Conservation (phyloP, 2,113 vertebrate species). For the Pseudorectes ferrugineus region DNA sequence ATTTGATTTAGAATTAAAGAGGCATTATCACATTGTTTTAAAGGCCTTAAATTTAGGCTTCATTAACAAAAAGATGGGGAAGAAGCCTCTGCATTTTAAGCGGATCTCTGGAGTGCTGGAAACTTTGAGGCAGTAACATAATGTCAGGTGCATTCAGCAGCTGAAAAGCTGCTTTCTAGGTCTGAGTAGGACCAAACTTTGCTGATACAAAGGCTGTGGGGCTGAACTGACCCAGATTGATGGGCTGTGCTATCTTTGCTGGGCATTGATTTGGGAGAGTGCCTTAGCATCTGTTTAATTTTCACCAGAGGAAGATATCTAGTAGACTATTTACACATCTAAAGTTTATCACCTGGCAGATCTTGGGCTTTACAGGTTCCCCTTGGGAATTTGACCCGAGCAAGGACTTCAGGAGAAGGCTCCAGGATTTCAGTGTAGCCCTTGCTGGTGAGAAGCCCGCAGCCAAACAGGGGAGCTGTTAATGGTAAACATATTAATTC, state of each 20-base stretch:
- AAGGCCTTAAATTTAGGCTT: slow-evolving; percentile 23
- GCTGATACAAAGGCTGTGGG: not conserved
- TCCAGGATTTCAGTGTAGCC: not conserved
- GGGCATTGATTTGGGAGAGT: not conserved
- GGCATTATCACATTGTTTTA: slow-evolving; percentile 15
- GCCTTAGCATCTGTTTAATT: slow-evolving; percentile 20
- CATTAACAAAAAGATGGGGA: not conserved
- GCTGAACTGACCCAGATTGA: not conserved
- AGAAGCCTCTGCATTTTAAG: not conserved
- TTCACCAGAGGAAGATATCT: not conserved
- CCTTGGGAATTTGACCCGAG: slow-evolving; percentile 23
- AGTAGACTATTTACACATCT: not conserved
- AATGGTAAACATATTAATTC: slow-evolving; percentile 35
- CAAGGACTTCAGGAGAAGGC: not conserved
- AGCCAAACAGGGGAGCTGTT: not conserved
- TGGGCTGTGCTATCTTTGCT: not conserved
- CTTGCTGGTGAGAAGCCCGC: not conserved
- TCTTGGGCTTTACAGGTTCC: not conserved
- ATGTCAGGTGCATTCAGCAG: not conserved
- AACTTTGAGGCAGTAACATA: not conserved
- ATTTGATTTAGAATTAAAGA: slow-evolving; percentile 44
- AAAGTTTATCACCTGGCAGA: slow-evolving; percentile 9
- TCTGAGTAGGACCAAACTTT: not conserved
- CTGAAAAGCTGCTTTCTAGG: not conserved
- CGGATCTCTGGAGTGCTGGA: not conserved